Conservation (phyloP, 2,797 vertebrate genomes). For the Gobio occitaniae region DNA sequence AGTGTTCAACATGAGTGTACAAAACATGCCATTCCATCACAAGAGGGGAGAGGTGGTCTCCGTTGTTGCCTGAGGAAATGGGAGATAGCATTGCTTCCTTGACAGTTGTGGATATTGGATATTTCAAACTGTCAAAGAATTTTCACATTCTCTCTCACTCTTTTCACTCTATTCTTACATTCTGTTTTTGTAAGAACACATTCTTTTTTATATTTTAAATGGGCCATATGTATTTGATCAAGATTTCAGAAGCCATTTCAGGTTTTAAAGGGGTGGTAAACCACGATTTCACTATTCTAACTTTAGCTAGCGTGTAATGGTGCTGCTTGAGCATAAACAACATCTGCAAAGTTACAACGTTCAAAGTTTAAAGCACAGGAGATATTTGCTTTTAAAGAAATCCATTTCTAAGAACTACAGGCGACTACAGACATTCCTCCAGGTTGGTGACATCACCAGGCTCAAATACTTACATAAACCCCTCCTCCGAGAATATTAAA, state of each 20-base stretch:
- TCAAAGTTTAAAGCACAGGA: too few species aligned
- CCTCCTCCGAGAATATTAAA: too few species aligned
- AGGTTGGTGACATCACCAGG: too few species aligned
- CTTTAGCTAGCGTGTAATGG: too few species aligned
- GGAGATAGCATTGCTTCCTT: slow-evolving; percentile 44
- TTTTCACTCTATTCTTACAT: slow-evolving; percentile 9
- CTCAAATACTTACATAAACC: too few species aligned
- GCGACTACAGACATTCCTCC: too few species aligned
- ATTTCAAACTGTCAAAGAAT: slow-evolving; percentile 39
- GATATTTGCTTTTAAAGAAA: too few species aligned
- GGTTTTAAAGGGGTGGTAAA: background rate
- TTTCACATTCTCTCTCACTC: slow-evolving; percentile 20
- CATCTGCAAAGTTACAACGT: too few species aligned
- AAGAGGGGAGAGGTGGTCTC: slow-evolving; percentile 41
- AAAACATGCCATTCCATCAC: slow-evolving; percentile 30
- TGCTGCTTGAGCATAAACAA: too few species aligned
- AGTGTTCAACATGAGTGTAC: slow-evolving; percentile 45
- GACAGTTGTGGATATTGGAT: slow-evolving; percentile 53
- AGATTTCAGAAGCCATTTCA: background rate
- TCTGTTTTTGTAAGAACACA: background rate
- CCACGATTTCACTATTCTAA: too few species aligned
- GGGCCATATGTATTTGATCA: background rate
- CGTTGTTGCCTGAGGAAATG: slow-evolving; percentile 8
- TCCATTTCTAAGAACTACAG: too few species aligned
- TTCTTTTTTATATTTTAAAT: background rate